phyloP scores from a whole-genome alignment of 2,888 invertebrate genomes.

The Morpho helenor region DNA sequence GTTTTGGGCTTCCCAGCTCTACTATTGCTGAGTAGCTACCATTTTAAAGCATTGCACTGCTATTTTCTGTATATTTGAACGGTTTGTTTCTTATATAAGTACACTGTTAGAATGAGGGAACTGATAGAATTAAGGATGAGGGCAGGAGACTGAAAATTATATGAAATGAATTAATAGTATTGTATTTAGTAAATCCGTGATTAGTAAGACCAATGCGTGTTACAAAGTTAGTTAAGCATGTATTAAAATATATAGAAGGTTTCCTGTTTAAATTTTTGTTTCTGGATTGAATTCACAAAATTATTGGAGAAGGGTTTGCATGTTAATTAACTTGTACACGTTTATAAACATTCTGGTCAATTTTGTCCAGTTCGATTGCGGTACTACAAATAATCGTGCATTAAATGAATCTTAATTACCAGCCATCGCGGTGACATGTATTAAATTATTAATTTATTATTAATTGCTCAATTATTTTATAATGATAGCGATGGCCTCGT shows the following conservation, averaged over 20 bases:
- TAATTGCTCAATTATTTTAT: constrained; percentile 8
- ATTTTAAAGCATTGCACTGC: too few species aligned
- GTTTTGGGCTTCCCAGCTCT: too few species aligned
- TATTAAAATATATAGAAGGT: neutral
- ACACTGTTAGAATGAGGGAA: too few species aligned
- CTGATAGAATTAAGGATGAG: too few species aligned
- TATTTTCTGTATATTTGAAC: too few species aligned
- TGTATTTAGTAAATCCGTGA: too few species aligned
- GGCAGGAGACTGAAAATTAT: too few species aligned
- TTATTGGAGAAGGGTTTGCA: constrained; percentile 4
- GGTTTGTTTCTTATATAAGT: too few species aligned
- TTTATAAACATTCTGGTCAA: constrained; percentile 12
- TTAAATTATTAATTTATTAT: neutral
- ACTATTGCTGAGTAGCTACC: too few species aligned
- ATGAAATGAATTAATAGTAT: too few species aligned
- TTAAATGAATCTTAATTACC: constrained; percentile 15
- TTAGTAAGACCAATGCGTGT: too few species aligned
- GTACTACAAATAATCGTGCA: constrained; percentile 22
- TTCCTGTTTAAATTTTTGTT: constrained; percentile 7
- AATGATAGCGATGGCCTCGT: neutral
- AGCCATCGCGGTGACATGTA: neutral
- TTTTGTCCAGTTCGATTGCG: constrained; percentile 9
- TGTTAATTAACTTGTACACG: constrained; percentile 15
- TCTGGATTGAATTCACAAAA: constrained; percentile 1
- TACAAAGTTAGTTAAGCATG: neutral